Evolutionary conservation across 1,140 invertebrate genomes (phyloP).

Genomic region (Ceratosolen fusciceps): DNA sequence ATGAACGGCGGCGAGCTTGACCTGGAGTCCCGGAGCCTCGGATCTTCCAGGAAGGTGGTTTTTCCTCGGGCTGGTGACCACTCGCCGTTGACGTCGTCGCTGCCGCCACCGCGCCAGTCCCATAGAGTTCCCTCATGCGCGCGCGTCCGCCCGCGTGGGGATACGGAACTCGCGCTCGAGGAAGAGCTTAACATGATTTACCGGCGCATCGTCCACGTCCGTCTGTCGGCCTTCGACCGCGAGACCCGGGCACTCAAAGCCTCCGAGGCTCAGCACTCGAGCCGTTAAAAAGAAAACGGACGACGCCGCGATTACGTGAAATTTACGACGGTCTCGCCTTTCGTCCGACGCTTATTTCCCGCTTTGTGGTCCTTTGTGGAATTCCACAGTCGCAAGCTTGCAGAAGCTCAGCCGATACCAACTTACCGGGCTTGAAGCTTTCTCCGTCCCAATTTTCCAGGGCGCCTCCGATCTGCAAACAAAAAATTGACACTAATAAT

Average conservation of each 20-base stretch:
- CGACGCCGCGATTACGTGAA: constrained; percentile 9
- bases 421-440: constrained; percentile 65
- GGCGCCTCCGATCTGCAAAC: constrained; percentile 62
- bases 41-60: constrained; percentile 16
- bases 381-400: no score
- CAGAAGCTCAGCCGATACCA: no score
- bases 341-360: background rate
- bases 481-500: constrained; percentile 49
- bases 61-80: background rate
- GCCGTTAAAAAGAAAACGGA: background rate
- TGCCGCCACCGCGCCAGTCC: background rate
- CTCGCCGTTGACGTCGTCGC: background rate
- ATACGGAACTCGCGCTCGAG: background rate
- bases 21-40: background rate
- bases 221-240: constrained; percentile 25
- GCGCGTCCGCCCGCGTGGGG: background rate
- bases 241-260: constrained; percentile 19
- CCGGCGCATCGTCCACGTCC: constrained; percentile 45
- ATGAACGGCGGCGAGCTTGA: background rate
- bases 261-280: background rate
- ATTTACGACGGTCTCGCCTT: constrained; percentile 3
- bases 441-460: constrained; percentile 64
- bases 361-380: no score
- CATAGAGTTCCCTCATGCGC: background rate
- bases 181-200: constrained; percentile 51